Evolutionary conservation across 2,888 invertebrate species (phyloP), one percentile per base, ranked within the genome.

Genomic region (Chalcosyrphus nemorum): DNA sequence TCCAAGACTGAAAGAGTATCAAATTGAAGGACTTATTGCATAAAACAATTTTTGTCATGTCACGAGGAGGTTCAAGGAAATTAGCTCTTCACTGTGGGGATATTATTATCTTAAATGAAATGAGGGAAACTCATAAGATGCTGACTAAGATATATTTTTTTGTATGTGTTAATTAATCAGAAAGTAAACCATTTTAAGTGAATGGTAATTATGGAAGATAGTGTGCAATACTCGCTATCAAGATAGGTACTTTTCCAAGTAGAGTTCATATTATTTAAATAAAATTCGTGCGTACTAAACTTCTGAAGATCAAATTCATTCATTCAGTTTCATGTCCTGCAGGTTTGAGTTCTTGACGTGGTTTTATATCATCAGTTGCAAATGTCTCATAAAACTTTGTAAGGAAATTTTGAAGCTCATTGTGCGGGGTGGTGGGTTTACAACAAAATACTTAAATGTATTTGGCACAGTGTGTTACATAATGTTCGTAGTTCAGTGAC

Each of bases 61-160:
- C 24, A 38, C n/a, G 54, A 63, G 54, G 63, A 32, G 38, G 27
- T 56, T 41, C 54, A 17, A 38, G 15, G 70, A 38, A 63, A 70
- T 63, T 47, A 70, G 24, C 47, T 21, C 35, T 35, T 45, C 11
- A 11, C 47, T 11, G 29, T 27, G 27, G 29, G 21, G 15, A 52
- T 15, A 2, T 29, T 52, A 52, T 52, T 52, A 29, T 27, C 27
- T 4, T 5, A n/a, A 21, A 47, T 29, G 27, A 52, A 27, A 52
- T 27, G 0, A 52, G 7, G 29, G 13, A 27, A 1, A 41, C 13
- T 2, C 38, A 38, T n/a, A 43, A 38, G 13, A 19, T 35, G 35
- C 56, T 52, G 52, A 52, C 13, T 52, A 29, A 52, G 52, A 52
- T 52, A 29, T 29, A 47, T 47, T 47, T 47, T 9, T 1, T 2